A percentile compares a stretch with the other conserved stretches of the same genome.
Evolutionary conservation across 2,888 invertebrate species (phyloP).

Genomic region (Ochropleura plecta): DNA sequence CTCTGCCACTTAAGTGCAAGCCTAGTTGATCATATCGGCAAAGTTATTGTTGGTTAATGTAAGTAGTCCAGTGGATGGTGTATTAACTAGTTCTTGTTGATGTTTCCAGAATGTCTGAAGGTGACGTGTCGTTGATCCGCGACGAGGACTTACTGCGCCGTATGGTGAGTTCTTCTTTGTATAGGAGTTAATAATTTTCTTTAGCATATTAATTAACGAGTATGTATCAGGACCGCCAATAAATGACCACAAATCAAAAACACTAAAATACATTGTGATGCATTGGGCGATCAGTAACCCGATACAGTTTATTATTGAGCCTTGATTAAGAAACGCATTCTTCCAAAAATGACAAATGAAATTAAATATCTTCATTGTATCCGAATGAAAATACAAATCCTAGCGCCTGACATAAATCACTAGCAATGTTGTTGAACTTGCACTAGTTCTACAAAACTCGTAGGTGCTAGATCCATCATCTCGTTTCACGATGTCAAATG

Average conservation of each 20-base stretch:
- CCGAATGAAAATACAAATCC: background rate
- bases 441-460: slow-evolving; percentile 1
- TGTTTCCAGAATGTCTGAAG: slow-evolving; percentile 89
- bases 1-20: background rate
- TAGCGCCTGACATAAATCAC: slow-evolving; percentile 24
- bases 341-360: background rate
- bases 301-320: background rate
- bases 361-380: background rate
- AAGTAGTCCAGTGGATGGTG: background rate
- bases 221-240: background rate
- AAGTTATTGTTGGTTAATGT: background rate
- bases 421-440: slow-evolving; percentile 27
- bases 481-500: background rate
- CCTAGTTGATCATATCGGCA: background rate
- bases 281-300: background rate
- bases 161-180: slow-evolving; percentile 90
- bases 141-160: slow-evolving; percentile 95
- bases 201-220: background rate
- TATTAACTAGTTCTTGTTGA: slow-evolving; percentile 52
- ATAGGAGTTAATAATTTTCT: background rate
- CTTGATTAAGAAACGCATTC: background rate
- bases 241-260: too few relatives aligned
- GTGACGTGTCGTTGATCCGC: slow-evolving; percentile 93
- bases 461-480: background rate
- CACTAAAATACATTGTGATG: background rate